Evolutionary conservation across 64 coral and sea anemone species (phyloP), one percentile per base, ranked within the genome.

Genomic region (Dendrophyllia cribrosa): DNA sequence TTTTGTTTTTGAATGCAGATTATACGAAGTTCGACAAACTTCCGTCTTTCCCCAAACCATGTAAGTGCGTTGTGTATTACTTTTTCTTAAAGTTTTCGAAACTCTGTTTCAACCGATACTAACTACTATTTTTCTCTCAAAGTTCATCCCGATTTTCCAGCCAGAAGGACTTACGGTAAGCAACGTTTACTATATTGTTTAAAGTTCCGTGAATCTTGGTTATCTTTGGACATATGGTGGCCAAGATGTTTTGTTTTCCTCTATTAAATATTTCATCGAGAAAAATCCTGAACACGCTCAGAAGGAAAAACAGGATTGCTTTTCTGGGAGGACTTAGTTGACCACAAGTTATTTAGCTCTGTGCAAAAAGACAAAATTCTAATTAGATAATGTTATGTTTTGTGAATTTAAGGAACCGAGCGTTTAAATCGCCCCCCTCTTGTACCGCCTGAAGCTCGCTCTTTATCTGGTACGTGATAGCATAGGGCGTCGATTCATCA

Each of bases 131-230:
- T 51, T 21, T 11, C 51, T 77, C 20, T 58, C 11, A 52, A 45
- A 77, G 75, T 23, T 56, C 23, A 20, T 55, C 51, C 48, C 15
- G 75, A 77, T 22, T 20, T 50, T 22, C 75, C 75, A 13, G 6
- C 11, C 17, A 77, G 75, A 13, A 77, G 75, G 48, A 52, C 75
- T 22, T 77, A 55, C 20, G 50, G 75, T 77, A 56, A 55, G 49
- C 7, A 55, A 77, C 17, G 12, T 75, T 3, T 72, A 13, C 70
- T 34, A 1, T 6, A 50, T 49, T 74, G 12, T 16, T 74, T 74
- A 6, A 34, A 34, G 34, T 34, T 34, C 34, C 34, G 34, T 34
- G 34, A 34, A 34, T 34, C 34, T 34, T 1, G 2, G 34, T 34
- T 34, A 34, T 34, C 34, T 34, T 34, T 34, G 34, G 34, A 34